A percentile compares a stretch with the other conserved stretches of the same genome.
Evolutionary conservation across 2,797 vertebrate genomes (phyloP).

Genomic region (Prunella strophiata): DNA sequence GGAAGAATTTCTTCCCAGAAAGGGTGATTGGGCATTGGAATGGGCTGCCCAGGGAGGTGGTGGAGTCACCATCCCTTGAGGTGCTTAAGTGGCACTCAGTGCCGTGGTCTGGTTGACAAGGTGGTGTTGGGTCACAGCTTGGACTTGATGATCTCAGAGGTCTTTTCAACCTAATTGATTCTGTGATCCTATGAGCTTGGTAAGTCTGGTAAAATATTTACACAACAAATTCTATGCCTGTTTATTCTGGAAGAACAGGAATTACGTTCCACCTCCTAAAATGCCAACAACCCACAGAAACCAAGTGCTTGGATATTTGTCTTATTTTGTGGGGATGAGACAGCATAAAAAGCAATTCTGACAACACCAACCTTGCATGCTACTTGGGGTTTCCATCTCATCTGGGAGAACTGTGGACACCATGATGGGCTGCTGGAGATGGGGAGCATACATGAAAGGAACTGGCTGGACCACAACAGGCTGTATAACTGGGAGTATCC

Average conservation of each 20-base stretch:
- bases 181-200: neutral
- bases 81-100: neutral
- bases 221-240: neutral
- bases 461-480: constrained; percentile 88
- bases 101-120: neutral
- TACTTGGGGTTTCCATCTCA: constrained; percentile 80
- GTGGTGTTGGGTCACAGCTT: neutral
- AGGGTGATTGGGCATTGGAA: neutral
- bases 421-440: constrained; percentile 88
- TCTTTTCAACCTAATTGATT: neutral
- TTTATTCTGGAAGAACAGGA: neutral
- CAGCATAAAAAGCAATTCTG: neutral
- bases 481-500: constrained; percentile 84
- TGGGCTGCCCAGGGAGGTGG: neutral
- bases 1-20: neutral
- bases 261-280: neutral
- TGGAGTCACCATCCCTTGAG: neutral
- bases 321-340: neutral
- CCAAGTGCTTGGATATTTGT: neutral
- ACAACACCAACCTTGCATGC: constrained; percentile 77
- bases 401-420: constrained; percentile 81
- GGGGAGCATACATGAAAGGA: constrained; percentile 87
- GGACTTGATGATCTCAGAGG: neutral
- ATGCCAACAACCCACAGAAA: neutral
- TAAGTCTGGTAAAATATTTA: neutral